Base-by-base conservation (phyloP, 1,140 invertebrate genomes). In the Macrotrachela quadricornifera region DNA sequence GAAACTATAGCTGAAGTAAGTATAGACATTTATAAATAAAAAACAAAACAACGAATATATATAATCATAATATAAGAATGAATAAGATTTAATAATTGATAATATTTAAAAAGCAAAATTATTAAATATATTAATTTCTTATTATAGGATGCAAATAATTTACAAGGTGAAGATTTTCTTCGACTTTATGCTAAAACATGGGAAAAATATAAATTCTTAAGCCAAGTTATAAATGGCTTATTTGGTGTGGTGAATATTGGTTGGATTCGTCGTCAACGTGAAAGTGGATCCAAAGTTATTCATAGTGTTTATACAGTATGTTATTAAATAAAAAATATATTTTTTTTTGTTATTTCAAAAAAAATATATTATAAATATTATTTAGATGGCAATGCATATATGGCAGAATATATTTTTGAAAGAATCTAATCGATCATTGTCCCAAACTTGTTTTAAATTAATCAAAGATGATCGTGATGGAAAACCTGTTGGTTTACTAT, bases 151-250 rank as follows among this genome's bases (percentile, higher is more conserved):
- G 51, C 44, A 15, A 36, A 44, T 36, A 44, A 53, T 10, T 43
- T 53, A 8, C 18, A 18, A 1, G 51, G 46, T 47, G 51, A 53
- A 47, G 51, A 53, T 36, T 44, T 53, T 10, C 16, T 53, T 6
- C 46, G 40, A 47, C 46, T 47, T 48, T 53, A 45, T 18, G 38
- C 44, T 6, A 53, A 53, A 47, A 53, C 92, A 65, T 99, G 92
- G 92, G 87, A 92, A 69, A 84, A 91, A 63, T 99, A 95, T 72
- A 86, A 91, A 66, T 95, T 96, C 69, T 92, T 86, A 56, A 91
- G 85, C 57, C 87, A 88, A 66, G 91, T 95, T 0, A 72, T 96
- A 13, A 90, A 96, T 74, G 91, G 91, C 3, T 86, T 96, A 45
- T 96, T 90, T 73, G 78, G 85, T 1, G 96, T 96, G 74, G 74